Evolutionary conservation across 2,113 vertebrate genomes (phyloP).

Genomic region (Campylorhamphus procurvoides): DNA sequence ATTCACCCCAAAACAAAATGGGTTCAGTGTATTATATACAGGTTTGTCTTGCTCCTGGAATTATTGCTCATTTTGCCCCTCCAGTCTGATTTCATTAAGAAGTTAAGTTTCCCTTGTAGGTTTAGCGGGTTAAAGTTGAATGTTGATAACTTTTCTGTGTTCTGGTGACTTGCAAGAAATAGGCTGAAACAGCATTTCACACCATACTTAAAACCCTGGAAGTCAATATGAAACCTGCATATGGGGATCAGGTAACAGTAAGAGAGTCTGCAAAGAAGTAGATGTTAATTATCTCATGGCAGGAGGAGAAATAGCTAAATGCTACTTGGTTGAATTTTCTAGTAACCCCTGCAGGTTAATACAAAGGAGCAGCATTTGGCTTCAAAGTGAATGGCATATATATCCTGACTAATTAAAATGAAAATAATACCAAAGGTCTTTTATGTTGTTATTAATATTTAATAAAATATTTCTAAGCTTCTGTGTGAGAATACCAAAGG

Average conservation of each 20-base stretch:
- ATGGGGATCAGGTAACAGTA: not conserved
- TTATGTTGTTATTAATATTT: constrained; percentile 64
- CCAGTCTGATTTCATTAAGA: not conserved
- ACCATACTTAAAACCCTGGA: not conserved
- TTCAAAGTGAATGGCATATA: constrained; percentile 66
- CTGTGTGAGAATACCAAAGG: constrained; percentile 31
- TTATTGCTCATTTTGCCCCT: not conserved
- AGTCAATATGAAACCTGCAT: not conserved
- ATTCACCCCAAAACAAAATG: not conserved
- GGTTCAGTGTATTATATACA: not conserved
- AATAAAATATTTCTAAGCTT: constrained; percentile 59
- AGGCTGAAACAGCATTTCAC: not conserved
- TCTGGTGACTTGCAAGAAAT: not conserved
- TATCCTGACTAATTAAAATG: constrained; percentile 55
- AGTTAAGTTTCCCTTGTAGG: not conserved
- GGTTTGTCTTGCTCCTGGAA: not conserved
- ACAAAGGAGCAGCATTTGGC: constrained; percentile 45
- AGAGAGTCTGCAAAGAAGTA: not conserved
- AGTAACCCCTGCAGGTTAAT: constrained; percentile 58
- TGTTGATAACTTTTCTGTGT: not conserved
- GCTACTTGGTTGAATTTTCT: constrained; percentile 49
- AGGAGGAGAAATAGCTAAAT: constrained; percentile 35
- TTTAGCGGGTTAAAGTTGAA: not conserved
- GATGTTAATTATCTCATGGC: constrained; percentile 33
- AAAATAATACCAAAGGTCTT: constrained; percentile 63